Evolutionary conservation across 2,797 vertebrate species (phyloP), one percentile per base, ranked within the genome.

Genomic region (Gallinago nigripennis): DNA sequence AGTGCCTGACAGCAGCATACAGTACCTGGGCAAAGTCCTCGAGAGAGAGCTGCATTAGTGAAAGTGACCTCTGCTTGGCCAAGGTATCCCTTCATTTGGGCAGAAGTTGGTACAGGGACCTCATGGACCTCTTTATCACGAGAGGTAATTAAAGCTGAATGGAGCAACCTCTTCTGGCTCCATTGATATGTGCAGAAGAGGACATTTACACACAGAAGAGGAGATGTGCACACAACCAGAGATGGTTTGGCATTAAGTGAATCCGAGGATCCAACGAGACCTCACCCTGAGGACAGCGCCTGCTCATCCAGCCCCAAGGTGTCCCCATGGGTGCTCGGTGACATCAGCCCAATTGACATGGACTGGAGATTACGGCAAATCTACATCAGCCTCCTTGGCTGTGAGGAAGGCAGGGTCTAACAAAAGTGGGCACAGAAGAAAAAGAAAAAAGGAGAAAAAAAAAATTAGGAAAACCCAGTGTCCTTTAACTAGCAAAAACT

Each of bases 161-260:
- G 28, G 43, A 66, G 14, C 6, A 46, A 73, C 18, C 28, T 85
- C 82, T 71, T 33, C 16, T 50, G 58, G 37, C 31, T 65, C 33
- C 72, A 27, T 2, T 2, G 3, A 8, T 0, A 0, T 1, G 6
- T 11, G 61, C 10, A 57, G 66, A 35, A 8, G 11, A 69, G 41
- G 33, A 45, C 18, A 33, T 27, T 41, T 25, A 28, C 60, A 35
- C 16, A 12, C n/a, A 60, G 66, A 35, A 8, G 13, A 69, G 41
- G 33, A 45, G 16, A 33, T 27, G 37, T 25, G 25, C 54, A 35
- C 13, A 12, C n/a, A 60, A 28, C 20, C 28, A n/a, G 45, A 65
- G 50, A 17, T 4, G 23, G 37, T 4, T 85, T 57, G 75, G 63
- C 1, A 0, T 73, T 39, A 31, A 45, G n/a, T 3, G 9, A 48